A percentile compares a stretch with the other conserved stretches of the same genome.
These are phyloP conservation scores for Oncorhynchus nerka DNA, from an alignment of 2,113 vertebrate genomes.

Conservation along the genomic window DNA sequence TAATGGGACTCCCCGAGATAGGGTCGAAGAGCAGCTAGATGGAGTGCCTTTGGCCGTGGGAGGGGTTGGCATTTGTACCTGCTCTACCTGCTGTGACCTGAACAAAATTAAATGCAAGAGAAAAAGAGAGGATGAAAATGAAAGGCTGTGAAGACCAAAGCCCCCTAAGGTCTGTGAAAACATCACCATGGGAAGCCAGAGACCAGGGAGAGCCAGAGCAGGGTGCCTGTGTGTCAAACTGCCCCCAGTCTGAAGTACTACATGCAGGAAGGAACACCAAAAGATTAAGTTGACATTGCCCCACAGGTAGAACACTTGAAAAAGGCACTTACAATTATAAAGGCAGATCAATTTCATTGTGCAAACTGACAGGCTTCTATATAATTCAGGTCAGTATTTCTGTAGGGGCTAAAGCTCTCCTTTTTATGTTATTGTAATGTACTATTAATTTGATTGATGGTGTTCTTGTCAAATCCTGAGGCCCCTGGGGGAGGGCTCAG, in stretches of 20 bases:
- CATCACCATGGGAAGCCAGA: background rate
- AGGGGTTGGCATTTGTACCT: background rate
- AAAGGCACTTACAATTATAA: background rate
- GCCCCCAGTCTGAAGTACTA: too few species aligned
- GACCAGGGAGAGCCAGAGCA: background rate
- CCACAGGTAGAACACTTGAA: background rate
- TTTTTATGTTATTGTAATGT: constrained; percentile 59
- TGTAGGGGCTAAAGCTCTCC: constrained; percentile 46
- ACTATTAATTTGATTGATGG: constrained; percentile 66
- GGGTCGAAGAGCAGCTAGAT: background rate
- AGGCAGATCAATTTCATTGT: constrained; percentile 13
- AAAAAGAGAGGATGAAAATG: background rate
- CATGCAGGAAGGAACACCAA: constrained; percentile 4
- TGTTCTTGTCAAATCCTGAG: constrained; percentile 48
- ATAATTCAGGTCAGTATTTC: constrained; percentile 57
- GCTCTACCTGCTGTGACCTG: constrained; percentile 1
- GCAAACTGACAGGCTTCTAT: constrained; percentile 10
- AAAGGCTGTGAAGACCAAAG: background rate
- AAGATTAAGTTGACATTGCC: background rate
- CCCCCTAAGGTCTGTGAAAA: background rate
- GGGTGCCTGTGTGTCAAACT: too few species aligned
- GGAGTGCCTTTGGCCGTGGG: background rate
- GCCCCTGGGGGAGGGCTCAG: constrained; percentile 17
- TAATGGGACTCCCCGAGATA: background rate
- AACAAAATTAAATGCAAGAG: background rate